Conservation (phyloP, 2,113 vertebrate species). For the Xiphophorus hellerii region DNA sequence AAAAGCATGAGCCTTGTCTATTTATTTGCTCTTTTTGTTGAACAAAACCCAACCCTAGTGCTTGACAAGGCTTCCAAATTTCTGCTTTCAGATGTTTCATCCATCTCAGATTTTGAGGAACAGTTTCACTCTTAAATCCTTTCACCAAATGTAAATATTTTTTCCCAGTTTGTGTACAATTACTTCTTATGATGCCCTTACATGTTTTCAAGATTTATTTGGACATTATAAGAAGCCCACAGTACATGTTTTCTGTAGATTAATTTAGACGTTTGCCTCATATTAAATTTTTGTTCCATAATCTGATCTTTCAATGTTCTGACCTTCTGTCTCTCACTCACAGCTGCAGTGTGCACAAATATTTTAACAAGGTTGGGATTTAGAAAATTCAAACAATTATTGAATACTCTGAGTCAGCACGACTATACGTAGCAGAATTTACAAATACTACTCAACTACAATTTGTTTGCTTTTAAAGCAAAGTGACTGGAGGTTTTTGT, state of each 20-base stretch:
- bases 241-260: too few relatives aligned
- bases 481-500: neutral
- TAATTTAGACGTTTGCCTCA: neutral
- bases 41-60: neutral
- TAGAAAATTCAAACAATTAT: neutral
- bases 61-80: neutral
- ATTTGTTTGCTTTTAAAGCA: neutral
- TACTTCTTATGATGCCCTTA: neutral
- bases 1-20: slow-evolving; percentile 38
- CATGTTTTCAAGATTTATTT: neutral
- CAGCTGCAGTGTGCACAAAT: neutral
- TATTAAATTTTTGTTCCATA: neutral
- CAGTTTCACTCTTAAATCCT: neutral
- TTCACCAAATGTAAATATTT: neutral
- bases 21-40: neutral
- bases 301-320: neutral
- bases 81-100: neutral
- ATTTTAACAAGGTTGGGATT: neutral
- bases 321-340: neutral
- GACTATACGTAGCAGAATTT: neutral
- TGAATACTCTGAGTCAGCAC: neutral
- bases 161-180: neutral
- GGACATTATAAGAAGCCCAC: neutral
- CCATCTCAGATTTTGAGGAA: neutral
- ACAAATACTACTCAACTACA: neutral